Base-by-base conservation (phyloP, 2,113 vertebrate species). In the Saccopteryx leptura region DNA sequence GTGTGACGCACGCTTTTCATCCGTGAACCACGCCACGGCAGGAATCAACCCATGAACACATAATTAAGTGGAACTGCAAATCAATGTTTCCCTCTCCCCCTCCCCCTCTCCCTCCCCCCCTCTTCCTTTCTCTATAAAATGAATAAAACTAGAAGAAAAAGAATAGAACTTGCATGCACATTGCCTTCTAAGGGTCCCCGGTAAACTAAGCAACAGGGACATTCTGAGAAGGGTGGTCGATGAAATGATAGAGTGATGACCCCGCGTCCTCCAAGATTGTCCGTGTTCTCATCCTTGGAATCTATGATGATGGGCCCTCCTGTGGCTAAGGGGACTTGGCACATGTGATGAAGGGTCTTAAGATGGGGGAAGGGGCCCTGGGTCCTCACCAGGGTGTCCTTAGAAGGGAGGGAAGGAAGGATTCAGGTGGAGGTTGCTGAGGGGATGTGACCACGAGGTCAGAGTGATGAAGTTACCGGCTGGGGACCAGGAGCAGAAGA, bases 151-250 rank as follows among this genome's bases (percentile, higher is more conserved):
- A 39, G 39, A 39, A 39, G 39, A 39, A 39, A 24, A 26, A 66
- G 50, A n/a, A n/a, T 26, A 26, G 28, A 23, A 61, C 66, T 50
- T 52, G n/a, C 8, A 82, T 17, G 24, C 10, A 5, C 5, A 4
- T 15, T 2, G 21, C 13, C 31, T 39, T 54, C n/a, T 33, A 14
- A 79, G n/a, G 50, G 68, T 14, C 58, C 23, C 17, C 3, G 0
- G 68, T 50, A 11, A 11, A 63, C 8, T 24, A 12, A 48, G 4
- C 14, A 12, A 48, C 13, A 26, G 26, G 12, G 31, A 46, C 19
- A 26, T 14, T 4, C 17, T 21, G 46, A 52, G 14, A 1, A 52
- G 14, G 1, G 1, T 18, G 10, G 24, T 14, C 3, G 33, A 18
- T 8, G 19, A 52, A 50, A 48, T 18, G 54, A 76, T 46, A 18